phyloP scores from a whole-genome alignment of 1,140 invertebrate species.

The Saxidomus purpurata region DNA sequence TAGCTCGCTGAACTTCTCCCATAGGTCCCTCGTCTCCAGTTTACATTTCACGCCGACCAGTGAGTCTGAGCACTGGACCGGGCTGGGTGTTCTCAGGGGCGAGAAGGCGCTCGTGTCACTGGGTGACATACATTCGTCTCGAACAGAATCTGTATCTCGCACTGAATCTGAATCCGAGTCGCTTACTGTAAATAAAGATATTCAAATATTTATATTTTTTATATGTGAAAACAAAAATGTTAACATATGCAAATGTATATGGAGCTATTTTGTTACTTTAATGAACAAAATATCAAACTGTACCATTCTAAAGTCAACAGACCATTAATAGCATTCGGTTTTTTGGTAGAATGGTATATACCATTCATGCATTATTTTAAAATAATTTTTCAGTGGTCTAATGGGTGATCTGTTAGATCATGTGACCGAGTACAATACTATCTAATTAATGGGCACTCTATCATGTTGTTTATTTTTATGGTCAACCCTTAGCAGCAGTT shows the following conservation, averaged over 20 bases:
- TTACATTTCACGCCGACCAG: slow-evolving; percentile 71
- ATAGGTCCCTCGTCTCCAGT: slow-evolving; percentile 90
- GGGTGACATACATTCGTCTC: slow-evolving; percentile 38
- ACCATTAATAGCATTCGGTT: no score
- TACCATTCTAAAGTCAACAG: background rate
- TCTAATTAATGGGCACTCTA: no score
- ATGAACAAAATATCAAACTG: background rate
- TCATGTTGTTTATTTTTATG: no score
- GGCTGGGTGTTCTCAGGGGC: slow-evolving; percentile 1
- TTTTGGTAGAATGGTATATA: no score
- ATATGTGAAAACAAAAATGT: no score
- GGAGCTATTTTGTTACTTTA: background rate
- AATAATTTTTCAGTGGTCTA: no score
- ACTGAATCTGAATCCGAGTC: slow-evolving; percentile 61
- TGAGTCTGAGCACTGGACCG: slow-evolving; percentile 23
- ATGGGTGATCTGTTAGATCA: no score
- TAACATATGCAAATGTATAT: background rate
- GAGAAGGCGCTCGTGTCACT: slow-evolving; percentile 29
- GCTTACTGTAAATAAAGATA: slow-evolving; percentile 44
- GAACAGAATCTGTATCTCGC: slow-evolving; percentile 35
- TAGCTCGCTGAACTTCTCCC: slow-evolving; percentile 99
- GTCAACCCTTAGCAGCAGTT: no score
- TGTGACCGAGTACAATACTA: no score
- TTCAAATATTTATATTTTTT: no score
- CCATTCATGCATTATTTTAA: no score